Evolutionary conservation across 1,140 invertebrate genomes (phyloP).

Genomic region (Aricia agestis): DNA sequence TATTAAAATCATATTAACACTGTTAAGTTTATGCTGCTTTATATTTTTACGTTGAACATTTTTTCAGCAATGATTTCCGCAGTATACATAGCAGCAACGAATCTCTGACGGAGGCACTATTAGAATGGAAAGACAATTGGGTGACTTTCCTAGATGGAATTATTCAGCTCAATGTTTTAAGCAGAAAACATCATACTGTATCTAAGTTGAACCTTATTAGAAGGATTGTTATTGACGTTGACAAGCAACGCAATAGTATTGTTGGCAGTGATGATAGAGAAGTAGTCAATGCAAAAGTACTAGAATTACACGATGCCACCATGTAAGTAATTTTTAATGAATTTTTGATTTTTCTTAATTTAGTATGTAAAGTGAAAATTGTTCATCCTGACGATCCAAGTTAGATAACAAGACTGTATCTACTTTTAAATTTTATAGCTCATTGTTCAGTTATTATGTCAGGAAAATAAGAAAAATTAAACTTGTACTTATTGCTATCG

Average conservation of each 20-base stretch:
- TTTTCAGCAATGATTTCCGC: constrained; percentile 36
- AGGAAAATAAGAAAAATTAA: too few relatives aligned
- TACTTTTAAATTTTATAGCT: constrained; percentile 37
- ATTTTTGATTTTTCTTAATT: constrained; percentile 17
- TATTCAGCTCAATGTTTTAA: constrained; percentile 36
- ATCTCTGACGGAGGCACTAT: constrained; percentile 31
- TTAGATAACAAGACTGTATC: constrained; percentile 40
- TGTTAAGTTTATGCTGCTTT: background rate
- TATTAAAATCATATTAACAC: too few relatives aligned
- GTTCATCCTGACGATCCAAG: constrained; percentile 37
- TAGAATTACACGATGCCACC: background rate
- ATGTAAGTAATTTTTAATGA: constrained; percentile 23
- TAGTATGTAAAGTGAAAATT: constrained; percentile 29
- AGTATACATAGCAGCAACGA: constrained; percentile 36
- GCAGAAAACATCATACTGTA: constrained; percentile 26
- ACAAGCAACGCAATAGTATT: constrained; percentile 19
- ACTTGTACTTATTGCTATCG: too few relatives aligned
- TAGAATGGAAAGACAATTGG: constrained; percentile 42
- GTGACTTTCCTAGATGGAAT: constrained; percentile 42
- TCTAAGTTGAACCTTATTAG: constrained; percentile 34
- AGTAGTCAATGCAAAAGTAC: constrained; percentile 14
- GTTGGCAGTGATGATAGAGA: constrained; percentile 13
- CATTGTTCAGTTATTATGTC: constrained; percentile 33
- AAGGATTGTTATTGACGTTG: constrained; percentile 33
- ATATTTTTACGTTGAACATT: constrained; percentile 16